phyloP scores from a whole-genome alignment of 2,113 vertebrate species.

The Candoia aspera region DNA sequence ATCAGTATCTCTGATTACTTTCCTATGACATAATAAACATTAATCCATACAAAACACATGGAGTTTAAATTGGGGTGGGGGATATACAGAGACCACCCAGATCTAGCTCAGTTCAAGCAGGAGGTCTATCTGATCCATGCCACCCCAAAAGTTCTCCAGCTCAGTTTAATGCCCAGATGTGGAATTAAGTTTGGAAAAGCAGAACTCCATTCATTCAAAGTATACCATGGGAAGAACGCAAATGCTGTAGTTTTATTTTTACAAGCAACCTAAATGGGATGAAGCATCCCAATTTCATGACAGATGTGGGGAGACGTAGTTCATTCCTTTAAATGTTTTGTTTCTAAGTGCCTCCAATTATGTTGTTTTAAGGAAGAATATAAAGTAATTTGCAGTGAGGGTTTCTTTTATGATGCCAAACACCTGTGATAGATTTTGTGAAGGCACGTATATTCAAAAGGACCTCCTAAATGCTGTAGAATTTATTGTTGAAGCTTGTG shows the following conservation, averaged over 20 bases:
- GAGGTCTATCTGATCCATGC: neutral
- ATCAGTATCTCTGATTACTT: conserved; percentile 34
- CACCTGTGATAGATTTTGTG: neutral
- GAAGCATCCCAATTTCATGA: neutral
- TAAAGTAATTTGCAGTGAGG: neutral
- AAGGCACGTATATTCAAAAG: neutral
- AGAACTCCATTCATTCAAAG: neutral
- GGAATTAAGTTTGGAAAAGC: neutral
- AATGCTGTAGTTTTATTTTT: neutral
- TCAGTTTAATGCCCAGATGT: neutral
- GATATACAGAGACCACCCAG: neutral
- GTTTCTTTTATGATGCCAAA: neutral
- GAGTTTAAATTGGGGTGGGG: neutral
- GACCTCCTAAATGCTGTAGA: neutral
- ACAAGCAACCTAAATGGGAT: neutral
- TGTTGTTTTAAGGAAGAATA: neutral
- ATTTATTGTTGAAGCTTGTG: neutral
- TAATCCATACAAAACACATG: neutral
- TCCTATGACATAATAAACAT: conserved; percentile 1
- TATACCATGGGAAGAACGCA: neutral
- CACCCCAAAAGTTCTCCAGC: neutral
- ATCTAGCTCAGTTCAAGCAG: neutral
- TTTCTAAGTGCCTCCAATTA: neutral
- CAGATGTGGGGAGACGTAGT: neutral
- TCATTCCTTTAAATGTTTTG: neutral